A percentile compares a stretch with the other conserved stretches of the same genome.
phyloP scores from a whole-genome alignment of 2,113 vertebrate genomes.

The Seriola aureovittata region DNA sequence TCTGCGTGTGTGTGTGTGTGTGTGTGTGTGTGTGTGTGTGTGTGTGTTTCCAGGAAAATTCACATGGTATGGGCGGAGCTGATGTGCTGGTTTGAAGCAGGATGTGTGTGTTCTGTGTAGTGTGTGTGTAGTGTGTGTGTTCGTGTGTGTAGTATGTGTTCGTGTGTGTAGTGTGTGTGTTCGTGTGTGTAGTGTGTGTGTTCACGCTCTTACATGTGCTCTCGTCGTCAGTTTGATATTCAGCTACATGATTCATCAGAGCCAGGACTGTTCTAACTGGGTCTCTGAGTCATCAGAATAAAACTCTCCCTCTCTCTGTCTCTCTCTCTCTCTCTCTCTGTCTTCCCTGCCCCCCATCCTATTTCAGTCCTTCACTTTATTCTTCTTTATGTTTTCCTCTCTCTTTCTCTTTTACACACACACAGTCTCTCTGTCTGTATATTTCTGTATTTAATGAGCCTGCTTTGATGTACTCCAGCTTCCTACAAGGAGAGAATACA shows the following conservation, averaged over 20 bases:
- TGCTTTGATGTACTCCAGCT: conserved; percentile 49
- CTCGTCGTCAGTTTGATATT: conserved; percentile 53
- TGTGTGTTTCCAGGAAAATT: neutral
- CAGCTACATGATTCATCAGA: conserved; percentile 51
- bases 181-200: conserved; percentile 8
- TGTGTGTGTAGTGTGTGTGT: conserved; percentile 8
- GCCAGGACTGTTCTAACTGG: conserved; percentile 43
- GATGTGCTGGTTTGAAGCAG: neutral
- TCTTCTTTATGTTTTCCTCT: conserved; percentile 19
- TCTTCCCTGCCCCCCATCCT: conserved; percentile 9
- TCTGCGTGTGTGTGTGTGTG: neutral
- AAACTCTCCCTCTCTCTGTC: conserved; percentile 19
- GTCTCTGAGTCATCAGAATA: conserved; percentile 63
- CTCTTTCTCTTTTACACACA: neutral
- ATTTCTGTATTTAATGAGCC: conserved; percentile 57
- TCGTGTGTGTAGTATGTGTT: conserved; percentile 6
- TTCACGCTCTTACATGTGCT: conserved; percentile 19
- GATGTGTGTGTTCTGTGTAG: neutral
- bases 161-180: conserved; percentile 21
- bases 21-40: no score
- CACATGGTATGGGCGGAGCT: neutral
- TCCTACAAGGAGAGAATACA: conserved; percentile 14
- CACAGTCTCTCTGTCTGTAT: conserved; percentile 32
- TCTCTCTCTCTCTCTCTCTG: neutral
- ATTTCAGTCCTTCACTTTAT: conserved; percentile 28